A percentile compares a stretch with the other conserved stretches of the same genome.
Evolutionary conservation across 2,113 vertebrate species (phyloP).

Genomic region (Istiophorus platypterus): DNA sequence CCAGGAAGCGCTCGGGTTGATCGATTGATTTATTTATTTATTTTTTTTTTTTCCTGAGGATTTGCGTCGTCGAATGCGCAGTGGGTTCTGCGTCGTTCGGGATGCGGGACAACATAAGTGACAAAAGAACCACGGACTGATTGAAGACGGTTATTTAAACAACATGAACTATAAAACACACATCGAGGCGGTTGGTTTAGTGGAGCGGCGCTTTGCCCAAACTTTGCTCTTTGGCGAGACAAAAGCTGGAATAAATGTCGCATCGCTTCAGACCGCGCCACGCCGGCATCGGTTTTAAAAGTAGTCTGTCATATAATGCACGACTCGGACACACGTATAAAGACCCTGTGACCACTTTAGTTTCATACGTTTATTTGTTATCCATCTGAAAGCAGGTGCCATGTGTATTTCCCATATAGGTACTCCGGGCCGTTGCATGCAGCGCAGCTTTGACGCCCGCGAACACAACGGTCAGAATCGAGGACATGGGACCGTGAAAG

Average conservation of each 20-base stretch:
- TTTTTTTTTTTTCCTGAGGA: too few relatives aligned
- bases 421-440: background rate
- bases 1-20: background rate
- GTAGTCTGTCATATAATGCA: too few relatives aligned
- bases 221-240: too few relatives aligned
- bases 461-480: conserved; percentile 61
- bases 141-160: background rate
- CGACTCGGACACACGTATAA: too few relatives aligned
- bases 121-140: background rate
- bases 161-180: background rate
- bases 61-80: conserved; percentile 41
- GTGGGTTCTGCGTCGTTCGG: too few relatives aligned
- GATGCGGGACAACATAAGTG: too few relatives aligned
- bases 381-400: background rate
- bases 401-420: fast-evolving
- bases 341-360: background rate
- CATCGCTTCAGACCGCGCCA: too few relatives aligned
- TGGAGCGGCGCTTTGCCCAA: too few relatives aligned
- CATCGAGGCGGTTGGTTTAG: background rate
- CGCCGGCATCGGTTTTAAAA: too few relatives aligned
- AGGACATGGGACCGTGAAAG: conserved; percentile 87
- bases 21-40: too few relatives aligned
- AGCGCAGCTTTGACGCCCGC: conserved; percentile 67
- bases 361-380: background rate
- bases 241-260: too few relatives aligned